Conservation (phyloP, 2,113 vertebrate genomes). For the Gallinago jamesoni region DNA sequence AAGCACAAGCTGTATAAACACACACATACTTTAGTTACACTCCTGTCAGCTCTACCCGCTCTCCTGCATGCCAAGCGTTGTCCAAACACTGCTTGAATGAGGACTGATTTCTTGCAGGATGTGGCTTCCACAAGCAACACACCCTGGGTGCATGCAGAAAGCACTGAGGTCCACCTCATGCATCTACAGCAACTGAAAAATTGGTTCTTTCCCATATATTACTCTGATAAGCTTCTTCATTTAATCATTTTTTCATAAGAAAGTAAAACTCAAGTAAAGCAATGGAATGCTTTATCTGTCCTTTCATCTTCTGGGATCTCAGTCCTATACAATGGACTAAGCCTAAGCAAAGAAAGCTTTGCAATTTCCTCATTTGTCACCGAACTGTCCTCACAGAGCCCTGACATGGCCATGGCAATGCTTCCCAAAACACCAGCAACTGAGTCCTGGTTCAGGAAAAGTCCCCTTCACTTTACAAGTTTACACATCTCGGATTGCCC, state of each 20-base stretch:
- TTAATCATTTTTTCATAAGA: neutral
- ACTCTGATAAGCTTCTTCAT: neutral
- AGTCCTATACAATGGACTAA: neutral
- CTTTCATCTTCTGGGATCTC: neutral
- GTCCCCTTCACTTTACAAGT: neutral
- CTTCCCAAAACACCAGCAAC: neutral
- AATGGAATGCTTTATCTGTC: neutral
- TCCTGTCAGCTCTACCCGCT: neutral
- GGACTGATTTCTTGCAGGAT: neutral
- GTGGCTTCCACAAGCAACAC: neutral
- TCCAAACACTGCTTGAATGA: neutral
- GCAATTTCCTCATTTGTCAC: neutral
- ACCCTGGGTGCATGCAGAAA: neutral
- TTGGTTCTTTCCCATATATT: neutral
- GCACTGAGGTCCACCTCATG: neutral
- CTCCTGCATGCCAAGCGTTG: neutral
- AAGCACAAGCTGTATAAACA: neutral
- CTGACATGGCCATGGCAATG: fast-evolving
- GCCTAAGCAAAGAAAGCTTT: neutral
- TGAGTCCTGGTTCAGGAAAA: neutral
- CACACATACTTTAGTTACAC: neutral
- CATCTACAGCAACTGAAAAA: neutral
- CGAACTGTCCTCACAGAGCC: neutral
- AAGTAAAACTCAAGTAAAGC: neutral
- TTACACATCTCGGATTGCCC: neutral